Percentiles rank a stretch among this genome's conserved stretches.
These are phyloP conservation scores for Borostomias antarcticus DNA, from an alignment of 2,797 vertebrate species.

Conservation along the genomic window DNA sequence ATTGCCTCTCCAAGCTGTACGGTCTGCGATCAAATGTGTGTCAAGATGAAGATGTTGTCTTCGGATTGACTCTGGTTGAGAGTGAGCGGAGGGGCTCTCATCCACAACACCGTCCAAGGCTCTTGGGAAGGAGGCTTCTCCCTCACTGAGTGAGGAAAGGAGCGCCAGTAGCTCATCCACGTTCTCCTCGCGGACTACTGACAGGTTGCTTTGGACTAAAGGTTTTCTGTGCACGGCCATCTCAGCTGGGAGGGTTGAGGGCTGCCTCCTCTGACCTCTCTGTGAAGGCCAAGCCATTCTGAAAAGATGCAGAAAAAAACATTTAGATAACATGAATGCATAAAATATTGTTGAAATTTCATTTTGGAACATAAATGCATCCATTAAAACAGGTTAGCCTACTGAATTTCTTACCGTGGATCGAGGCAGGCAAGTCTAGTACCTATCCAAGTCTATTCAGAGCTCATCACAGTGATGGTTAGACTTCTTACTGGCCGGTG, in stretches of 20 bases:
- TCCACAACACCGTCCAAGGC: background rate
- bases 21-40: background rate
- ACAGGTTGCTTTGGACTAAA: background rate
- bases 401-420: background rate
- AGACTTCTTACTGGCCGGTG: no score
- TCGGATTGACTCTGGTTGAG: conserved; percentile 10
- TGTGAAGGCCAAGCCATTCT: conserved; percentile 13
- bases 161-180: conserved; percentile 20
- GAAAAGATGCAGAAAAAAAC: background rate
- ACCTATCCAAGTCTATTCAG: background rate
- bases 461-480: background rate
- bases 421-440: background rate
- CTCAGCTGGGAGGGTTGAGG: background rate
- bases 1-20: background rate
- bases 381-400: background rate
- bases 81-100: background rate
- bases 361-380: background rate
- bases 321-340: background rate
- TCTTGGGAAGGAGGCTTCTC: background rate
- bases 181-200: background rate
- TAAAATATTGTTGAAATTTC: background rate
- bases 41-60: conserved; percentile 12
- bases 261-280: background rate
- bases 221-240: background rate
- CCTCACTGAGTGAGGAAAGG: conserved; percentile 11